Base-by-base conservation (phyloP, 2,888 invertebrate species). In the Villa cingulata region DNA sequence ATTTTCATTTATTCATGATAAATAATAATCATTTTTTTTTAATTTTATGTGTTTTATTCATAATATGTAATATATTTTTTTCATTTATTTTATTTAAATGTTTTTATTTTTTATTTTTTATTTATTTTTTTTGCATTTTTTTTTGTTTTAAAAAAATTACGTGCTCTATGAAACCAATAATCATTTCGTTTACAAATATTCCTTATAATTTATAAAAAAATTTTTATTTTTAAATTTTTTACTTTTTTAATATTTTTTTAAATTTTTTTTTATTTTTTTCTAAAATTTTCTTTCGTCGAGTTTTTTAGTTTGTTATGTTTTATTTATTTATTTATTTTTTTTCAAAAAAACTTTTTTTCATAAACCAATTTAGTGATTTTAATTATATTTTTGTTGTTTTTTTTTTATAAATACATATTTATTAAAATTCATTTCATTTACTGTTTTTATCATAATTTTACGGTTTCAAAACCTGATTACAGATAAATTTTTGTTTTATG, bases 151-250 rank as follows among this genome's bases (percentile, higher is more conserved):
- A 62, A 62, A 65, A 65, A 64, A 62, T 64, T 68, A 66, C 67
- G 66, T 66, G 66, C 66, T 63, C 67, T 66, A 67, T 67, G 67
- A 67, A 67, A 67, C 67, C 67, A 68, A 68, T 67, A 68, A 66
- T 59, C 60, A 58, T 61, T 59, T 59, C 59, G 57, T 58, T 58
- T 53, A 51, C 53, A 56, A 48, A 53, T 54, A 48, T 48, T 34
- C 43, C 29, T 32, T 32, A 32, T 32, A 12, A 32, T 32, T 23
- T n/a, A 3, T 32, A 32, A 12, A 14, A 32, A 32, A 32, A 32
- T 32, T 32, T 9, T 32, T 32, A 12, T 4, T 32, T 32, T 32
- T 23, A 23, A 23, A 23, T 7, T 4, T 23, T 6, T 23, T 54
- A 51, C 58, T 59, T 57, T 16, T 41, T 29, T 59, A 56, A 54